Base-by-base conservation (phyloP, 2,888 invertebrate species). In the Aproaerema taeniolella region DNA sequence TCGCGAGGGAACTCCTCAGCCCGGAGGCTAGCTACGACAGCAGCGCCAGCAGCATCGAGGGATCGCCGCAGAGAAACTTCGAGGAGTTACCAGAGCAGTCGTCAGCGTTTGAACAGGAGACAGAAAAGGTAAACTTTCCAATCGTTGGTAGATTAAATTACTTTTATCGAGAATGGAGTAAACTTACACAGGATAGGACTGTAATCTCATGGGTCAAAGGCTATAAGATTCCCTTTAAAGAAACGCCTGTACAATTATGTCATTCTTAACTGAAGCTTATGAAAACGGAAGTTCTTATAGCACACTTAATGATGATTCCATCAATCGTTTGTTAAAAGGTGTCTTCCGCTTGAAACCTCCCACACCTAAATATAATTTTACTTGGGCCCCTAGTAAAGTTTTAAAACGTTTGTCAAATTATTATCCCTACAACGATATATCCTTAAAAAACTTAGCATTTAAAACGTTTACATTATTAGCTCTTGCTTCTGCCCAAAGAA, bases 361-460 rank as follows among this genome's bases (percentile, higher is more conserved):
- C 2, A 11, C 5, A 9, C 38, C 42, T 7, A 42, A 26, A 17
- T 42, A 42, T 12, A 31, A 42, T 11, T 17, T 30, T 4, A 34
- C 34, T 9, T 42, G 38, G 42, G 35, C 38, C 10, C 30, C 42
- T 1, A 28, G 10, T 31, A 11, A 36, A 1, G 37, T 42, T n/a
- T 20, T 42, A 13, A 28, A 34, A 9, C 16, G 39, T 29, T 14
- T 42, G 6, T 9, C 25, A 6, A 9, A 26, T 5, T 16, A 31
- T 7, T 31, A 25, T 24, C 39, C 39, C 1, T 24, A 34, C 31
- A 13, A 33, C 12, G 8, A 20, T 6, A 7, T 33, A 2, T 4
- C 11, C 7, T 24, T 33, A 12, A 2, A 6, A 7, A 9, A 13
- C 4, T 12, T 24, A 12, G 2, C 33, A 12, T 13, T 17, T 9